phyloP scores from a whole-genome alignment of 1,140 invertebrate genomes.

The Drosophila obscura region DNA sequence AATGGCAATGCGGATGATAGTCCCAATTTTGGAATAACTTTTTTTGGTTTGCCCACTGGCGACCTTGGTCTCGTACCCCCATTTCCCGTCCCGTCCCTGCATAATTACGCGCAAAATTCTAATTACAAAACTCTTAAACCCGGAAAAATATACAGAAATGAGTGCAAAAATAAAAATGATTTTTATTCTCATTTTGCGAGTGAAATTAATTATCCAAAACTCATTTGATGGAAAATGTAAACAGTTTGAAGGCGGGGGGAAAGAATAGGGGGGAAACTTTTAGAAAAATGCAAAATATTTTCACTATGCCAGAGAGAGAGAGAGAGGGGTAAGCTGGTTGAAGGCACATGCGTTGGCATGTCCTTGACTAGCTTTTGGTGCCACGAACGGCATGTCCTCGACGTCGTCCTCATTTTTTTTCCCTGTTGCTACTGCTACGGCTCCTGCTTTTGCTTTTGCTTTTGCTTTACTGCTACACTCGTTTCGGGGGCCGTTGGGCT shows the following conservation, averaged over 20 bases:
- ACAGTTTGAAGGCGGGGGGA: constrained; percentile 22
- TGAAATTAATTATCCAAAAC: constrained; percentile 67
- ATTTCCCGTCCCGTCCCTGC: not conserved
- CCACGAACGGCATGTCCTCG: constrained; percentile 26
- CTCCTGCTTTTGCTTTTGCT: constrained; percentile 3
- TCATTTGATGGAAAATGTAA: constrained; percentile 54
- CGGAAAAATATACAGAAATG: not conserved
- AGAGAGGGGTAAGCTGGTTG: not conserved
- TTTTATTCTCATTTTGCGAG: constrained; percentile 26
- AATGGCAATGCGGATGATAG: constrained; percentile 3
- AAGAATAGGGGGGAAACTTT: constrained; percentile 23
- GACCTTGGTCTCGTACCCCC: constrained; percentile 1
- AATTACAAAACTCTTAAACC: constrained; percentile 17
- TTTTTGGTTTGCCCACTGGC: not conserved
- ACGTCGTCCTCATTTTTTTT: constrained; percentile 5
- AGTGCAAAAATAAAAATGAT: constrained; percentile 24
- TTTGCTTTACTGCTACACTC: constrained; percentile 11
- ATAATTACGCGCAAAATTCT: constrained; percentile 22
- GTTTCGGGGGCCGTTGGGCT: constrained; percentile 65
- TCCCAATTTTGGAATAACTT: not conserved
- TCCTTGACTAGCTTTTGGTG: constrained; percentile 66
- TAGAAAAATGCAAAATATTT: constrained; percentile 53
- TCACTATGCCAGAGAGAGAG: constrained; percentile 13
- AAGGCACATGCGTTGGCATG: constrained; percentile 61
- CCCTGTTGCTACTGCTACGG: not conserved